These are phyloP conservation scores for Sebastes cheni DNA, from an alignment of 2,797 vertebrate species.

Conservation along the genomic window DNA sequence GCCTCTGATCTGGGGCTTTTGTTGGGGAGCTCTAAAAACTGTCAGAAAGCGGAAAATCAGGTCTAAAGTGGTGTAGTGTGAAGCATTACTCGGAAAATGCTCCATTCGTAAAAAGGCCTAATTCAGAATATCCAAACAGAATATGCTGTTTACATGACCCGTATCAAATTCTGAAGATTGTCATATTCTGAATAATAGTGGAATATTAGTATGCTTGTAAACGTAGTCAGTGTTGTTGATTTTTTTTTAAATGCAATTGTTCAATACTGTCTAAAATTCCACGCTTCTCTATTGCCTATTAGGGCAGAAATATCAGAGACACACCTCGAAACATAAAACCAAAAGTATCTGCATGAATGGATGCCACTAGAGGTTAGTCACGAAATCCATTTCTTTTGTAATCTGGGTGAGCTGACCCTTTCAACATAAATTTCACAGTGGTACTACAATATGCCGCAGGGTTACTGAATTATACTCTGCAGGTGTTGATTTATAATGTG, in stretches of 20 bases:
- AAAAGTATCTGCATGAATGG: neutral
- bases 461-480: constrained; percentile 10
- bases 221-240: neutral
- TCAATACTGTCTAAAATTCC: neutral
- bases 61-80: no score
- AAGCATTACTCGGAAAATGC: no score
- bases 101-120: no score
- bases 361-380: neutral
- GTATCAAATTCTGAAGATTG: no score
- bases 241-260: neutral
- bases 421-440: neutral
- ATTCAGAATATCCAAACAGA: no score
- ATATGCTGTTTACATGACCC: no score
- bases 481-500: constrained; percentile 28
- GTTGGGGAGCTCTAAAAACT: no score
- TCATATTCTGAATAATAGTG: neutral
- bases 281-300: neutral
- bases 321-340: neutral
- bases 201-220: neutral
- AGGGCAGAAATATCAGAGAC: neutral
- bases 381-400: neutral
- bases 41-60: no score
- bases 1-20: no score
- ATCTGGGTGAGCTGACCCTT: neutral
- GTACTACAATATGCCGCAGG: neutral